Percentiles rank a stretch among this genome's conserved stretches.
Conservation (phyloP, 2,113 vertebrate genomes). For the Atrichornis clamosus region DNA sequence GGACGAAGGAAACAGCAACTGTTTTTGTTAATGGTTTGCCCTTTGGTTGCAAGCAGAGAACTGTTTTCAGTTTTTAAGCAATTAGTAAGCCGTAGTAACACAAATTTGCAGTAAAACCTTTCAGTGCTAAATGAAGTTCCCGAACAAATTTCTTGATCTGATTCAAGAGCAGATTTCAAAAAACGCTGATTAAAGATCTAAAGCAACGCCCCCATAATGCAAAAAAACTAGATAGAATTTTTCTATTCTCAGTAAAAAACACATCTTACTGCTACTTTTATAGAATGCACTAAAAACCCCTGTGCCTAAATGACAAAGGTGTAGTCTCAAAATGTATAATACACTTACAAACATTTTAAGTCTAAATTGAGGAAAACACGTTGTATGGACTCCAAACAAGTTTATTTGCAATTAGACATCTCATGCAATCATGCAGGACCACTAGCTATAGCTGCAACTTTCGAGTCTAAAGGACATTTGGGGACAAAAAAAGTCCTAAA, state of each 20-base stretch:
- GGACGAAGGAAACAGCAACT: slow-evolving; percentile 74
- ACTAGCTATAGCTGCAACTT: slow-evolving; percentile 67
- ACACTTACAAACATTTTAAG: slow-evolving; percentile 70
- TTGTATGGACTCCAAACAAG: slow-evolving; percentile 71
- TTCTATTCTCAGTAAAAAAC: slow-evolving; percentile 54
- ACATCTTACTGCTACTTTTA: slow-evolving; percentile 32
- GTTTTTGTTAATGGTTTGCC: slow-evolving; percentile 73
- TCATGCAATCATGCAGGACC: slow-evolving; percentile 81
- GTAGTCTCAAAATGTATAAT: slow-evolving; percentile 61
- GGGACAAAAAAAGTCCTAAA: slow-evolving; percentile 44
- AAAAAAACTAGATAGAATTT: slow-evolving; percentile 61
- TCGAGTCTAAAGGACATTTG: slow-evolving; percentile 32
- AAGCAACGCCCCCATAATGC: slow-evolving; percentile 55
- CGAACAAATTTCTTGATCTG: slow-evolving; percentile 47
- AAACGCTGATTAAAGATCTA: slow-evolving; percentile 49
- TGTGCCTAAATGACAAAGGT: slow-evolving; percentile 62
- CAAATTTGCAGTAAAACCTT: slow-evolving; percentile 46
- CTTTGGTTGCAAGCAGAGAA: slow-evolving; percentile 84
- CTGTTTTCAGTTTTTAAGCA: slow-evolving; percentile 65
- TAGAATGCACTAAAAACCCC: slow-evolving; percentile 62
- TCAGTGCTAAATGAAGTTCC: slow-evolving; percentile 59
- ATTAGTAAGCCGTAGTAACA: slow-evolving; percentile 66
- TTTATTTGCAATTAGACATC: slow-evolving; percentile 77
- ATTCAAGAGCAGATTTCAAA: slow-evolving; percentile 56
- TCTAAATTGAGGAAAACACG: slow-evolving; percentile 72